Percentiles rank a stretch among this genome's conserved stretches.
Evolutionary conservation across 2,113 vertebrate genomes (phyloP).

Genomic region (Notechis scutatus): DNA sequence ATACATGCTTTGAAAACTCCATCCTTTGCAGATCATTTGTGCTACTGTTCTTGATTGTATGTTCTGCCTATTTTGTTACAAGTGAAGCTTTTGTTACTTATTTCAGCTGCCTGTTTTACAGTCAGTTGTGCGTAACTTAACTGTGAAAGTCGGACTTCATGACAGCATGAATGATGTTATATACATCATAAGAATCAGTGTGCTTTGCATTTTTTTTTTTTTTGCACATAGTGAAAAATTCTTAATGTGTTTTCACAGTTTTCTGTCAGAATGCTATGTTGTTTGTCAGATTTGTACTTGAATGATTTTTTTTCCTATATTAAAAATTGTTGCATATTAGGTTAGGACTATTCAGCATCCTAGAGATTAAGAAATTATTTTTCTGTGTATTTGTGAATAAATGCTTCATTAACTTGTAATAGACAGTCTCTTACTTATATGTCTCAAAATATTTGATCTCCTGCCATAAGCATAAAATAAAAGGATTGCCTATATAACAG

Average conservation of each 20-base stretch:
- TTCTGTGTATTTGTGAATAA: neutral
- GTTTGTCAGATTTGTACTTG: neutral
- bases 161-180: neutral
- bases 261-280: neutral
- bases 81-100: neutral
- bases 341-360: neutral
- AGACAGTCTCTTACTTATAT: neutral
- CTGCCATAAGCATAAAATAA: neutral
- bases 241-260: neutral
- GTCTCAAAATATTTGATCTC: neutral
- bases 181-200: neutral
- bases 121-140: neutral
- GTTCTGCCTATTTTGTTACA: neutral
- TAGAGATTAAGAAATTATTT: neutral
- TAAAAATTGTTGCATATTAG: neutral
- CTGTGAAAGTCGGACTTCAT: neutral
- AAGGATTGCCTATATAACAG: neutral
- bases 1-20: neutral
- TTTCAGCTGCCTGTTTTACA: neutral
- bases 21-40: neutral
- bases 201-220: neutral
- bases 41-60: neutral
- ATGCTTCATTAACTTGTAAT: neutral
- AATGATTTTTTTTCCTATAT: neutral
- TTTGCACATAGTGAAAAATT: neutral